Percentiles rank a stretch among this genome's conserved stretches.
Conservation (phyloP, 2,888 invertebrate species). For the Cephalotes varians region DNA sequence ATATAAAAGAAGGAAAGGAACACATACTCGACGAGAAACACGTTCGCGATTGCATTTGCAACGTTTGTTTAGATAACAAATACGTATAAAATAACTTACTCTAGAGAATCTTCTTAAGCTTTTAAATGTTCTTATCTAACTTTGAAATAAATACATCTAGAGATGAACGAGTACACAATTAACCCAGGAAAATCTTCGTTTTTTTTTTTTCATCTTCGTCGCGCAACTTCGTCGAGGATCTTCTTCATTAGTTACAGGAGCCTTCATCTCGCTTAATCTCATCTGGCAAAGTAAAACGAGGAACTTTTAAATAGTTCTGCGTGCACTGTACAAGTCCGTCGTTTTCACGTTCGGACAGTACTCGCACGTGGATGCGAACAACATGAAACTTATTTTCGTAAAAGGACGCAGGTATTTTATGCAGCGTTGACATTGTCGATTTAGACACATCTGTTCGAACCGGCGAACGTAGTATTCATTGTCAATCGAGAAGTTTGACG, state of each 20-base stretch:
- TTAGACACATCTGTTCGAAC: constrained; percentile 32
- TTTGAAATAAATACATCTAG: constrained; percentile 44
- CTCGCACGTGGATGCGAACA: background rate
- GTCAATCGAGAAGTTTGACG: constrained; percentile 81
- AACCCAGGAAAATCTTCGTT: background rate
- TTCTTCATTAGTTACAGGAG: constrained; percentile 16
- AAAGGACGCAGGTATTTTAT: background rate
- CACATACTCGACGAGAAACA: background rate
- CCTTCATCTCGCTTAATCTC: constrained; percentile 3
- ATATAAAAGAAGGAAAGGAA: constrained; percentile 10
- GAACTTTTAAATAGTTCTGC: constrained; percentile 7
- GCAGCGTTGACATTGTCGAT: background rate
- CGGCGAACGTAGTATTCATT: constrained; percentile 12
- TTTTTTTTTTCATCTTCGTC: background rate
- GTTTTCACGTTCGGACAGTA: constrained; percentile 1
- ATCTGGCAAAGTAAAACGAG: background rate
- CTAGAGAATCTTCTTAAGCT: background rate
- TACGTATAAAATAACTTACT: constrained; percentile 32
- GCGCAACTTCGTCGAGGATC: background rate
- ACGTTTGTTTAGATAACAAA: constrained; percentile 1
- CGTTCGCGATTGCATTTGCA: constrained; percentile 1
- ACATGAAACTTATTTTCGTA: background rate
- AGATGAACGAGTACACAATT: background rate
- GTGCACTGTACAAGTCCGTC: background rate
- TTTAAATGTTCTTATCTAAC: background rate